phyloP scores from a whole-genome alignment of 2,113 vertebrate genomes.

The Tyrannus savana region DNA sequence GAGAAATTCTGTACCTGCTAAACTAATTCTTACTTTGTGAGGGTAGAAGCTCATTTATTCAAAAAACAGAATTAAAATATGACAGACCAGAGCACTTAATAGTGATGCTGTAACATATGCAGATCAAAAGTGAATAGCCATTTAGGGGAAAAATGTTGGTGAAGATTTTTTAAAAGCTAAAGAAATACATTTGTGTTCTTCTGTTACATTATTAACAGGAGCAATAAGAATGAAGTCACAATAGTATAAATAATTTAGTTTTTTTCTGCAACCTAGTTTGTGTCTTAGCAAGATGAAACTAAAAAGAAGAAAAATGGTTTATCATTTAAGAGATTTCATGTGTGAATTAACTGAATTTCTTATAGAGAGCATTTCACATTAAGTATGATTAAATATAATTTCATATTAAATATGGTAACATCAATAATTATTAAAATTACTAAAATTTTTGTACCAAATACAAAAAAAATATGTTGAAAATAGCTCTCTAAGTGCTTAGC shows the following conservation, averaged over 20 bases:
- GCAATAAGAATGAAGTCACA: conserved; percentile 2
- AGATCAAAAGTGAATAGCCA: neutral
- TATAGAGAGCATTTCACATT: neutral
- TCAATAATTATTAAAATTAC: neutral
- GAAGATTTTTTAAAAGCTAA: neutral
- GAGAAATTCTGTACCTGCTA: neutral
- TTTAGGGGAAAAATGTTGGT: neutral
- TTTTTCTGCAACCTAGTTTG: conserved; percentile 35
- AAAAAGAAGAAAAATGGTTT: neutral
- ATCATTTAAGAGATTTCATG: neutral
- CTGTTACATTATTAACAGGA: conserved; percentile 40
- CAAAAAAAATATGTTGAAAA: neutral
- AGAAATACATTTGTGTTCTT: neutral
- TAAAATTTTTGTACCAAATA: neutral
- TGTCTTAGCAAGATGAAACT: neutral
- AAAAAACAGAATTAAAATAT: neutral
- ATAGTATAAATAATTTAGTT: conserved; percentile 12
- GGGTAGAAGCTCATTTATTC: neutral
- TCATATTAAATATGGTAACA: neutral
- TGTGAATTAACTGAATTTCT: neutral
- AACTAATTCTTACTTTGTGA: neutral
- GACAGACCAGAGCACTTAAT: neutral
- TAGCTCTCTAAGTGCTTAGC: neutral
- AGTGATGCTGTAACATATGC: neutral
- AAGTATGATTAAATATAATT: neutral